Evolutionary conservation across 2,113 vertebrate species (phyloP).

Genomic region (Caloenas nicobarica): DNA sequence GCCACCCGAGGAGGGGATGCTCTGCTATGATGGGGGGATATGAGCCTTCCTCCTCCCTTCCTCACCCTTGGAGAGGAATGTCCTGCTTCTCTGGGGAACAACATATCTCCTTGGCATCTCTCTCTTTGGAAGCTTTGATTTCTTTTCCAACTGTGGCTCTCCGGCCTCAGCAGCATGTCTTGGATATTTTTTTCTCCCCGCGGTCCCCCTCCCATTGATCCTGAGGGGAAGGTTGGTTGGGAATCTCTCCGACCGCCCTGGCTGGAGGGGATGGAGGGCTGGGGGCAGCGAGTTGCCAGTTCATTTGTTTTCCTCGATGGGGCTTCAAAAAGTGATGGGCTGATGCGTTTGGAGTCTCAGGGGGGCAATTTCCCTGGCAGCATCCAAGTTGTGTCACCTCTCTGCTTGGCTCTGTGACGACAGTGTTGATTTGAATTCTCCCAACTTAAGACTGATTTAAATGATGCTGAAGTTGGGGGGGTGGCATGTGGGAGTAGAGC

Average conservation of each 20-base stretch:
- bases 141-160: slow-evolving; percentile 47
- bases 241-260: not conserved
- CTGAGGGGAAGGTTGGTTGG: not conserved
- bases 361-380: slow-evolving; percentile 58
- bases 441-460: slow-evolving; percentile 64
- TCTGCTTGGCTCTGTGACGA: slow-evolving; percentile 57
- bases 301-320: not conserved
- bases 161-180: not conserved
- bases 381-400: slow-evolving; percentile 59
- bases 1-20: not conserved
- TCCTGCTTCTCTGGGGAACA: slow-evolving; percentile 42
- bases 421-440: slow-evolving; percentile 66
- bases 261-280: not conserved
- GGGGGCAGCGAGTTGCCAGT: not conserved
- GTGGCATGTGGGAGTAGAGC: slow-evolving; percentile 65
- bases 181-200: not conserved
- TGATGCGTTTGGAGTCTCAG: slow-evolving; percentile 46
- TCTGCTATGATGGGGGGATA: not conserved
- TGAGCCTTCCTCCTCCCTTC: not conserved
- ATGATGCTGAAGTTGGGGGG: slow-evolving; percentile 62
- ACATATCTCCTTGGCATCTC: slow-evolving; percentile 19
- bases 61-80: not conserved
- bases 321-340: slow-evolving; percentile 8
- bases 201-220: not conserved
- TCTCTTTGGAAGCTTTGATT: slow-evolving; percentile 40